Evolutionary conservation across 2,797 vertebrate genomes (phyloP), one percentile per base, ranked within the genome.

Genomic region (Aphelocoma californica): DNA sequence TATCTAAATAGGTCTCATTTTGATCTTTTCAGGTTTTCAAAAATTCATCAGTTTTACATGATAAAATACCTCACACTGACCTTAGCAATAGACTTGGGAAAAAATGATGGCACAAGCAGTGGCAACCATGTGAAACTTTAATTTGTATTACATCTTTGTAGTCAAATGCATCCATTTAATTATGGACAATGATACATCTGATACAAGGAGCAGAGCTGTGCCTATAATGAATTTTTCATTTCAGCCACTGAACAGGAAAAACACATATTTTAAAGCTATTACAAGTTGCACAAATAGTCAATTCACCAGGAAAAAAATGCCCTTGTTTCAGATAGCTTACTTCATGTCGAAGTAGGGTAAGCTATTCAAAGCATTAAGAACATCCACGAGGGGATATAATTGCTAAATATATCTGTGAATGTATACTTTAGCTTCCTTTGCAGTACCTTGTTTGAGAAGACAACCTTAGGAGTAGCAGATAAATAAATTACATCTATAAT

Each of bases 341-440:
- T 34, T 47, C 23, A 69, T 2, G 8, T 61, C 3, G 0, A 92
- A 71, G 53, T 87, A 67, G 45, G 50, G 65, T 90, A 87, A 94
- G 93, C 65, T 65, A 92, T 83, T 81, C 90, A 83, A 91, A 91
- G 88, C 70, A 60, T 66, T 80, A 86, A 73, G 45, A 92, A 70
- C 62, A 88, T 86, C 54, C 86, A 70, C 80, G 51, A 54, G 66
- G 83, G 83, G 66, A 96, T 84, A 73, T 86, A 93, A 81, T 21
- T 72, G 93, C 93, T 96, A 92, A 95, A 93, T 88, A 62, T 81
- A 94, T 54, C 94, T 66, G 86, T 44, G 83, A 90, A 84, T 17
- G 44, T 81, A 81, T 53, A 95, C 92, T 66, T 95, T 81, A 23
- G 65, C 57, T 88, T 83, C 85, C 57, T 77, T 62, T 50, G 48